These are phyloP conservation scores for Lasius fuliginosus DNA, from an alignment of 2,888 invertebrate species.

Conservation along the genomic window DNA sequence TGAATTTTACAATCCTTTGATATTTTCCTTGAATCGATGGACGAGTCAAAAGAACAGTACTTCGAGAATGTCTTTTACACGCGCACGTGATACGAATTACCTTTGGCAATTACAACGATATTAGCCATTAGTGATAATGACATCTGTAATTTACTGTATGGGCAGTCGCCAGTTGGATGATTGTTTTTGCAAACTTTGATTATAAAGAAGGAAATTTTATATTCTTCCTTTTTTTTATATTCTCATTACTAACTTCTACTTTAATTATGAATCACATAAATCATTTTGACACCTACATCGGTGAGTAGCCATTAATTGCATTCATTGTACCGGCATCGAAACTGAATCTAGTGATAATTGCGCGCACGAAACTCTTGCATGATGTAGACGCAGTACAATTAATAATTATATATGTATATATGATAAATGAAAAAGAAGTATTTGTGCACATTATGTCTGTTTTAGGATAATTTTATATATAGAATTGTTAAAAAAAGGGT, in stretches of 20 bases:
- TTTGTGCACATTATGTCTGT: background rate
- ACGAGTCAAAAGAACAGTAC: slow-evolving; percentile 46
- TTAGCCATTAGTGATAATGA: slow-evolving; percentile 54
- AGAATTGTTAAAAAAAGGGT: too few relatives aligned
- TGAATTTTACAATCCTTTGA: slow-evolving; percentile 46
- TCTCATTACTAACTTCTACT: background rate
- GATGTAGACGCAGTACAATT: background rate
- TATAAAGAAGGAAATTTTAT: background rate
- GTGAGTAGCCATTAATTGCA: slow-evolving; percentile 13
- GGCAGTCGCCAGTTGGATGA: background rate
- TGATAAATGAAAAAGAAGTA: background rate
- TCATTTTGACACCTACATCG: slow-evolving; percentile 35
- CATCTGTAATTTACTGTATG: slow-evolving; percentile 55
- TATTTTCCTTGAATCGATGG: slow-evolving; percentile 71
- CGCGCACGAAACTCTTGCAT: background rate
- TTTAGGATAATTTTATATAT: background rate
- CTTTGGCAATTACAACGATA: slow-evolving; percentile 50
- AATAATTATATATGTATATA: slow-evolving; percentile 15
- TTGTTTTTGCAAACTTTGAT: slow-evolving; percentile 23
- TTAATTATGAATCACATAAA: slow-evolving; percentile 9
- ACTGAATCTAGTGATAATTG: slow-evolving; percentile 11
- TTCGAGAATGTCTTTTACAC: slow-evolving; percentile 26
- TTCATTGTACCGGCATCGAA: slow-evolving; percentile 18
- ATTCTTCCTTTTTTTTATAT: slow-evolving; percentile 3
- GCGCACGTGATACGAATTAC: slow-evolving; percentile 40